A percentile compares a stretch with the other conserved stretches of the same genome.
phyloP scores from a whole-genome alignment of 2,888 invertebrate species.

The Calameuta pallipes region DNA sequence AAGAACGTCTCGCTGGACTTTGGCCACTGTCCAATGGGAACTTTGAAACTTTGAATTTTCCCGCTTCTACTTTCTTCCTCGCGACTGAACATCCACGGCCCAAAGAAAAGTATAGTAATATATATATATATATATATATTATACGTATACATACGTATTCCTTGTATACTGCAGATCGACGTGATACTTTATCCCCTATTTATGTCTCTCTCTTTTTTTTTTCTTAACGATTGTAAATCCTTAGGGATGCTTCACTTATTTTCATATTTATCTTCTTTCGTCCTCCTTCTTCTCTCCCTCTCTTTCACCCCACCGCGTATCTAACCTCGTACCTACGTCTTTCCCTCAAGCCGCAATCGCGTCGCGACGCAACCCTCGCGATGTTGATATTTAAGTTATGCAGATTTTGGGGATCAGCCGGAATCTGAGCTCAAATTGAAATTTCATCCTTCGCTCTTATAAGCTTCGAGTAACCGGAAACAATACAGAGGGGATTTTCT shows the following conservation, averaged over 20 bases:
- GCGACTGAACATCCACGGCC: too few relatives aligned
- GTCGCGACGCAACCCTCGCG: too few relatives aligned
- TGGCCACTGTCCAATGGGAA: too few relatives aligned
- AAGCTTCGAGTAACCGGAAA: background rate
- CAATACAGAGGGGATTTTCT: background rate
- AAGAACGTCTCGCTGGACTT: too few relatives aligned
- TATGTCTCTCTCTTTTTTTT: too few relatives aligned
- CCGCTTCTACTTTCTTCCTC: background rate
- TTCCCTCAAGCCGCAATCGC: background rate
- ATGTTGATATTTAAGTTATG: conserved; percentile 36
- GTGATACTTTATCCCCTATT: too few relatives aligned
- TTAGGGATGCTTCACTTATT: conserved; percentile 8
- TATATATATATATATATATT: too few relatives aligned
- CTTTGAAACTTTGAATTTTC: too few relatives aligned
- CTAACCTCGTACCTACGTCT: background rate
- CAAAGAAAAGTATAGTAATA: too few relatives aligned
- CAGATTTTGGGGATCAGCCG: conserved; percentile 40
- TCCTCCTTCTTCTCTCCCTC: background rate
- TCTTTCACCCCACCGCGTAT: background rate
- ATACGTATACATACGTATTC: too few relatives aligned
- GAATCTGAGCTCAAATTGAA: conserved; percentile 47
- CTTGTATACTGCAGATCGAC: too few relatives aligned
- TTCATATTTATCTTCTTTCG: conserved; percentile 1
- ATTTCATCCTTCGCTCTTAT: conserved; percentile 42
- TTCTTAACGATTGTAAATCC: too few relatives aligned